Evolutionary conservation across 2,797 vertebrate genomes (phyloP).

Genomic region (Xyrichtys novacula): DNA sequence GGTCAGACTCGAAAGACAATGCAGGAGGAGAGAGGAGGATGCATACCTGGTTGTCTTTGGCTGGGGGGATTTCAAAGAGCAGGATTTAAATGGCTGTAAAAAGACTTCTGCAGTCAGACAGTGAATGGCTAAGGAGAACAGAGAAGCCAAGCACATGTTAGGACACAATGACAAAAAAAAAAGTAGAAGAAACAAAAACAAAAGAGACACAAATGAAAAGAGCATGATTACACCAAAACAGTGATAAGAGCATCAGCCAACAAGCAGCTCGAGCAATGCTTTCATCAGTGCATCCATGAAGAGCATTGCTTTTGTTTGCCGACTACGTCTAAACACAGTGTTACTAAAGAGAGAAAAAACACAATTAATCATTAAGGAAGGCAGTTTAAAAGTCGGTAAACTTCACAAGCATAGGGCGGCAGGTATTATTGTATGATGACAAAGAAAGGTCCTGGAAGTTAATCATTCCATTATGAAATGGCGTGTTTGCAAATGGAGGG

Average conservation of each 20-base stretch:
- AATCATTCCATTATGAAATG: slow-evolving; percentile 44
- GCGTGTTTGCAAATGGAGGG: slow-evolving; percentile 37
- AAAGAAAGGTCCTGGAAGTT: slow-evolving; percentile 11
- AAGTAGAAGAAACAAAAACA: slow-evolving; percentile 54
- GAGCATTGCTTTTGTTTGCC: slow-evolving; percentile 74
- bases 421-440: slow-evolving; percentile 40
- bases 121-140: slow-evolving; percentile 88
- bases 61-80: slow-evolving; percentile 86
- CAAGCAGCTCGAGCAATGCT: slow-evolving; percentile 74
- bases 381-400: slow-evolving; percentile 46
- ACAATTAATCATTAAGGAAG: slow-evolving; percentile 60
- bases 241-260: slow-evolving; percentile 70
- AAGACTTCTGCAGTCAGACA: slow-evolving; percentile 88
- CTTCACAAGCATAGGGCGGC: slow-evolving; percentile 43
- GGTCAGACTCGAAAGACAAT: slow-evolving; percentile 40
- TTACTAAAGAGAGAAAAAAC: slow-evolving; percentile 51
- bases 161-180: slow-evolving; percentile 78
- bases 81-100: slow-evolving; percentile 88
- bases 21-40: slow-evolving; percentile 61
- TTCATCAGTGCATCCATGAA: slow-evolving; percentile 36
- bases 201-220: slow-evolving; percentile 55
- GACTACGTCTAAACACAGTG: slow-evolving; percentile 57
- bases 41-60: slow-evolving; percentile 79
- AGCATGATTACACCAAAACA: slow-evolving; percentile 65
- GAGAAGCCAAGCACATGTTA: slow-evolving; percentile 87